Evolutionary conservation across 2,888 invertebrate species (phyloP), one percentile per base, ranked within the genome.

Genomic region (Ennomos fuscantarius): DNA sequence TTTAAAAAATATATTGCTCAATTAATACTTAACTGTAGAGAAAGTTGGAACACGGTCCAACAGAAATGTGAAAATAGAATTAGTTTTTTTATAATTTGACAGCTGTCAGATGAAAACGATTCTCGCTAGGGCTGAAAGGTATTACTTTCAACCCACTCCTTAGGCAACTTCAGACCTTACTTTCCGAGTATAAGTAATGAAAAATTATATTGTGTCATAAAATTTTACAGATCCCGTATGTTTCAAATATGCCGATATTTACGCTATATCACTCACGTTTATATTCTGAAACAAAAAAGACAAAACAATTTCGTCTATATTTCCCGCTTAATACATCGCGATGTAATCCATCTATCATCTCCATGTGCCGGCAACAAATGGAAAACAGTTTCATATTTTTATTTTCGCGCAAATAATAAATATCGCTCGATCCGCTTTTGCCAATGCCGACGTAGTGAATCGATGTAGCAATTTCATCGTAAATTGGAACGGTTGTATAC

Each of bases 381-480:
- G 60, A 60, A 60, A 62, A 63, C 55, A 63, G 57, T 62, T 66
- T 55, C 55, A 55, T 61, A 65, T 63, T 60, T 66, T 52, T 54
- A 62, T 65, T 55, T 39, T 52, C 47, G 55, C 48, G 51, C 60
- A 66, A 66, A 66, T 66, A 66, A 66, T 66, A 69, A 72, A 74
- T 72, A 72, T 72, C 57, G 50, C 63, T 36, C 60, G 62, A 62
- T 63, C 63, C 63, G 63, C 62, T 63, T 60, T 66, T 62, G 60
- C 66, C 72, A 66, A 73, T 68, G 66, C 63, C 67, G 62, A 62
- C 60, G 57, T 57, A 70, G 70, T 62, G 63, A 68, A 65, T 70
- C 72, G 70, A 69, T 73, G 68, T 69, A 73, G 70, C 79, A 75
- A 76, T 76, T 76, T 73, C 67, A 71, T 67, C 69, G 66, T 69